A percentile compares a stretch with the other conserved stretches of the same genome.
phyloP scores from a whole-genome alignment of 2,888 invertebrate genomes.

The Barypeithes pellucidus region DNA sequence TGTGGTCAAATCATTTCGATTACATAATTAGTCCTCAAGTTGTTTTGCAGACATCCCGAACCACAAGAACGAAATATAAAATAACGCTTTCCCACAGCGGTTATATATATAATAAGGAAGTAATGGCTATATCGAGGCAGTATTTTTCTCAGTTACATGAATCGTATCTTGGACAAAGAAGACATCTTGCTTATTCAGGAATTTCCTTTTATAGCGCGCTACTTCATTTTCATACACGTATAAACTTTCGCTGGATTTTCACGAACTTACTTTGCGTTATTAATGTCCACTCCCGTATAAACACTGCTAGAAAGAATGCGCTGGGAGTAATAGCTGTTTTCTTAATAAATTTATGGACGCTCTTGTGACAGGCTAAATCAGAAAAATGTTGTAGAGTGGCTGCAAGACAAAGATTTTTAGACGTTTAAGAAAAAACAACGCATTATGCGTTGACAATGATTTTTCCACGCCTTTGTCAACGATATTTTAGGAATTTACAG shows the following conservation, averaged over 20 bases:
- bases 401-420: slow-evolving; percentile 31
- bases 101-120: slow-evolving; percentile 42
- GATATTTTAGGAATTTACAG: not conserved
- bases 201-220: slow-evolving; percentile 41
- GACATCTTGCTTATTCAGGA: slow-evolving; percentile 40
- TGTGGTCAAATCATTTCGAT: slow-evolving; percentile 30
- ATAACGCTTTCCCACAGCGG: slow-evolving; percentile 40
- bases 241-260: slow-evolving; percentile 44
- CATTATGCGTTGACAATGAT: slow-evolving; percentile 17
- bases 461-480: slow-evolving; percentile 14
- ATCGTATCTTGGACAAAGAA: slow-evolving; percentile 49
- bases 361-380: slow-evolving; percentile 36
- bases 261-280: slow-evolving; percentile 38
- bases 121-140: slow-evolving; percentile 39
- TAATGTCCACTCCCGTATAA: slow-evolving; percentile 41
- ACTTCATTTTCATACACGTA: slow-evolving; percentile 44
- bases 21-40: slow-evolving; percentile 26
- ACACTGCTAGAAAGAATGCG: slow-evolving; percentile 42
- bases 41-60: slow-evolving; percentile 22
- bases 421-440: slow-evolving; percentile 7
- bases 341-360: slow-evolving; percentile 43
- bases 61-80: slow-evolving; percentile 32
- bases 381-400: slow-evolving; percentile 36
- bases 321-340: slow-evolving; percentile 39
- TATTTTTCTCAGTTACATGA: slow-evolving; percentile 41